Evolutionary conservation across 2,888 invertebrate genomes (phyloP).

Genomic region (Ditula angustiorana): DNA sequence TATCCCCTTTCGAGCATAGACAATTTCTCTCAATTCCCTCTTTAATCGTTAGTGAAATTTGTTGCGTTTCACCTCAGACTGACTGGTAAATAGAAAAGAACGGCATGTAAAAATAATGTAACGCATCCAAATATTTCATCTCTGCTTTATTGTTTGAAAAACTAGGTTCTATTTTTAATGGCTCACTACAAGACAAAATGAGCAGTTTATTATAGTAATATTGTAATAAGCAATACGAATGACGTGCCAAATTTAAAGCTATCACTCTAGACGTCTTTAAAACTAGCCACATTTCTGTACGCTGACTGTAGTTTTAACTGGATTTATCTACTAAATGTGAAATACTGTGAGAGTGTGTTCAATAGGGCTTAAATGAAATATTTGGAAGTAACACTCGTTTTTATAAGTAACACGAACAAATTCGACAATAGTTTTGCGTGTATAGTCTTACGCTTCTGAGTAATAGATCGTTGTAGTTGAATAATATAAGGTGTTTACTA

Average conservation of each 20-base stretch:
- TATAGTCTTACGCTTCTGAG: slow-evolving; percentile 54
- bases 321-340: not conserved
- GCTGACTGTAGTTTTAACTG: not conserved
- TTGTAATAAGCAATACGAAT: slow-evolving; percentile 15
- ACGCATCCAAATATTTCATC: slow-evolving; percentile 30
- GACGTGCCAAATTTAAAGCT: slow-evolving; percentile 35
- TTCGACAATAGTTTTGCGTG: slow-evolving; percentile 59
- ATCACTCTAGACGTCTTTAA: slow-evolving; percentile 6
- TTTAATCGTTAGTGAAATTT: no score
- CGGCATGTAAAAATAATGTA: not conserved
- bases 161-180: not conserved
- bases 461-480: slow-evolving; percentile 51
- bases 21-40: no score
- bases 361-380: slow-evolving; percentile 21
- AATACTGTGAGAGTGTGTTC: not conserved
- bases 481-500: slow-evolving; percentile 49
- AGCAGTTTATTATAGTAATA: not conserved
- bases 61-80: not conserved
- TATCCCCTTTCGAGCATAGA: no score
- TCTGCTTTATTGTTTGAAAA: not conserved
- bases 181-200: not conserved
- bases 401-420: slow-evolving; percentile 46
- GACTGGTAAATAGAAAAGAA: not conserved
- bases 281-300: not conserved
- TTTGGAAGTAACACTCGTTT: slow-evolving; percentile 37